These are phyloP conservation scores for Anthopleura sola DNA, from an alignment of 64 coral and sea anemone genomes.

Conservation along the genomic window DNA sequence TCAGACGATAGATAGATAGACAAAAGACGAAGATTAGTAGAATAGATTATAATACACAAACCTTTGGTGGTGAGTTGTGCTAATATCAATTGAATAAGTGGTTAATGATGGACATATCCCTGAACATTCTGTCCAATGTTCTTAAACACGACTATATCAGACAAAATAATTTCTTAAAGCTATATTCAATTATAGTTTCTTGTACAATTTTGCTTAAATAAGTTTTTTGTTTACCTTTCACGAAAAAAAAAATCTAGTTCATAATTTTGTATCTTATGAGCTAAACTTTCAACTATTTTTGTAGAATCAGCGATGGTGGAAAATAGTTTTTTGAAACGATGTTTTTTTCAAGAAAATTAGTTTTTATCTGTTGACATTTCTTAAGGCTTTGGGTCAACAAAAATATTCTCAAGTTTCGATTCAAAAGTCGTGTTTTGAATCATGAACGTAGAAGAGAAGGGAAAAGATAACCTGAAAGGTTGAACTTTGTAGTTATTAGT, in stretches of 20 bases:
- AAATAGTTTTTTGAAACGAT: neutral
- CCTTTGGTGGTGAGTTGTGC: neutral
- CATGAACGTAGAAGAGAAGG: neutral
- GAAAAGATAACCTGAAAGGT: neutral
- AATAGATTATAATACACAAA: neutral
- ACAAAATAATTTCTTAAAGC: neutral
- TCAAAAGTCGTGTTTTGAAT: neutral
- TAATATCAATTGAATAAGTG: neutral
- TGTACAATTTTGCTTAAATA: neutral
- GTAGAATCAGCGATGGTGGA: no score
- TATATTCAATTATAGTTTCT: neutral
- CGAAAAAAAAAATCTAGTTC: no score
- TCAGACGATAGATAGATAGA: neutral
- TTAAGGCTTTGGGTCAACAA: constrained; percentile 1
- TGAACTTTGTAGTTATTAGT: neutral
- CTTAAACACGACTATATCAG: neutral
- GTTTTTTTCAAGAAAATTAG: neutral
- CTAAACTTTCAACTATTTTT: no score
- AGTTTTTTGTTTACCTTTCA: no score
- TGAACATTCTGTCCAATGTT: neutral
- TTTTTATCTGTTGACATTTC: neutral
- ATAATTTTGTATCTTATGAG: no score
- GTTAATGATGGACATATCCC: neutral
- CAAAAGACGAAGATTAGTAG: neutral
- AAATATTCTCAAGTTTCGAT: neutral